A percentile compares a stretch with the other conserved stretches of the same genome.
phyloP scores from a whole-genome alignment of 2,113 vertebrate species.

The Ctenomys sociabilis region DNA sequence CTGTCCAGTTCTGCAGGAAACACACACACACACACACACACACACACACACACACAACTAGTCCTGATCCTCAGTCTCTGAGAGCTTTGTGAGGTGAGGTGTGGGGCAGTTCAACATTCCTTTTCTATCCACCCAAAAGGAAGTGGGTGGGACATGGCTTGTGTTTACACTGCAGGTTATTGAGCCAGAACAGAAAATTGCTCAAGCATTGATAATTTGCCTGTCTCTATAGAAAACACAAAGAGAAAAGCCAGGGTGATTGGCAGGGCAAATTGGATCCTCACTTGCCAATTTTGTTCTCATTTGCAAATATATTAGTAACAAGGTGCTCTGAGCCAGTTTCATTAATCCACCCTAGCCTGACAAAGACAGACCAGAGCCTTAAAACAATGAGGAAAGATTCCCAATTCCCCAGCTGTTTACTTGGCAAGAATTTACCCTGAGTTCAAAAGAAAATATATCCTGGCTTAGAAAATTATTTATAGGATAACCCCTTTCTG shows the following conservation, averaged over 20 bases:
- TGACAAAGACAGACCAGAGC: neutral
- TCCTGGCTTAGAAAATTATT: neutral
- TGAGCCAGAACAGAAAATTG: neutral
- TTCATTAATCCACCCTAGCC: neutral
- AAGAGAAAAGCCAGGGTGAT: neutral
- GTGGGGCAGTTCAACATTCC: neutral
- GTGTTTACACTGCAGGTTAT: accelerated
- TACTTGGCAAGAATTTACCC: neutral
- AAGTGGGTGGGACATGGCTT: neutral
- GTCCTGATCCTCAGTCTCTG: neutral
- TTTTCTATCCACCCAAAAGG: neutral
- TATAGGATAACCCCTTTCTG: neutral
- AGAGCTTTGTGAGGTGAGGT: neutral
- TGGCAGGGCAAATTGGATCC: constrained; percentile 7
- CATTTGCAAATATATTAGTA: constrained; percentile 40
- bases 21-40: no score
- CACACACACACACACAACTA: no score
- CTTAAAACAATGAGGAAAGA: neutral
- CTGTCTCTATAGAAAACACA: neutral
- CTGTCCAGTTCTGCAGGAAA: neutral
- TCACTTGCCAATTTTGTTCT: neutral
- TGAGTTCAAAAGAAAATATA: neutral
- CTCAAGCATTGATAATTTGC: neutral
- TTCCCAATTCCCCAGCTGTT: neutral
- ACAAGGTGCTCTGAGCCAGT: neutral